Conservation (phyloP, 30 jellyfish, hydroid and myxozoan genomes). For the Chironex yamaguchii region DNA sequence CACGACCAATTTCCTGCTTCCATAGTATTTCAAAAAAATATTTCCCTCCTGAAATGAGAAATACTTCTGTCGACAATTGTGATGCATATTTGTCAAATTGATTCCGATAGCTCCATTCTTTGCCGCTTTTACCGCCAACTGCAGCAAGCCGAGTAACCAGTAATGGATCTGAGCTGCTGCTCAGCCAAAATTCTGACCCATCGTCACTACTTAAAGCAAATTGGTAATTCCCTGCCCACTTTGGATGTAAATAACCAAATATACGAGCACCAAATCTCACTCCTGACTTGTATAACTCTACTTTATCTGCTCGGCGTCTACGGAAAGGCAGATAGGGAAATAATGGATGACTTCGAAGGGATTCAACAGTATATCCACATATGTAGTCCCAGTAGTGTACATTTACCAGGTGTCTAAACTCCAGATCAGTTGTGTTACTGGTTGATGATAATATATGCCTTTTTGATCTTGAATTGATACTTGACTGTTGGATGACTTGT, state of each 20-base stretch:
- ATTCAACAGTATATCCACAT: slow-evolving; percentile 17
- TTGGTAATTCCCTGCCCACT: background rate
- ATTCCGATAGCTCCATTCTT: slow-evolving; percentile 65
- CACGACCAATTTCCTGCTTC: slow-evolving; percentile 87
- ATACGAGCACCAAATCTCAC: slow-evolving; percentile 28
- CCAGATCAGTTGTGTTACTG: background rate
- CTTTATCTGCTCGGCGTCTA: background rate
- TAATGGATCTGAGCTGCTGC: background rate
- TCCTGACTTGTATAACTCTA: background rate
- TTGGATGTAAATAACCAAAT: slow-evolving; percentile 7
- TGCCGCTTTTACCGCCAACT: background rate
- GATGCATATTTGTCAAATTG: slow-evolving; percentile 58
- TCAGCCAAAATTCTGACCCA: slow-evolving; percentile 26
- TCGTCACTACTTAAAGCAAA: slow-evolving; percentile 24
- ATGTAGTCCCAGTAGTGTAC: slow-evolving; percentile 22
- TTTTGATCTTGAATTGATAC: too few relatives aligned
- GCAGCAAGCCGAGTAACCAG: background rate
- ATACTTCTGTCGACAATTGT: slow-evolving; percentile 25
- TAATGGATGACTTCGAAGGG: slow-evolving; percentile 30
- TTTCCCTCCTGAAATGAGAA: slow-evolving; percentile 27
- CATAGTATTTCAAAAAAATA: slow-evolving; percentile 77
- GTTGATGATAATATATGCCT: slow-evolving; percentile 3
- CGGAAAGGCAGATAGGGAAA: slow-evolving; percentile 35
- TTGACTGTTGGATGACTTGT: too few relatives aligned
- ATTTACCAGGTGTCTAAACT: background rate